Conservation (phyloP, 2,797 vertebrate species). For the Hippoglossus hippoglossus region DNA sequence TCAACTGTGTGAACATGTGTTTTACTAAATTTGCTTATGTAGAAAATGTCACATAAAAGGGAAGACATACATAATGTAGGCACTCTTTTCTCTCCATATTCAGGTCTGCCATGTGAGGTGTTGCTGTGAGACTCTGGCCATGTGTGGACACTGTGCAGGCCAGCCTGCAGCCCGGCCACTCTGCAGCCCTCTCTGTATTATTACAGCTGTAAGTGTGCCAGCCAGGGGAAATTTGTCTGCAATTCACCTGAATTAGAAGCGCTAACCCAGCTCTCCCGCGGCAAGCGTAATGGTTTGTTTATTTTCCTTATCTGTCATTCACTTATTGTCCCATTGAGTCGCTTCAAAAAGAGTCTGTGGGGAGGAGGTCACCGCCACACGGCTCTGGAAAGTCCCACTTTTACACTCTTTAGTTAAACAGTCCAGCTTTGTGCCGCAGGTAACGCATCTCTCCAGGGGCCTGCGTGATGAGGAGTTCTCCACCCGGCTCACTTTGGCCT, state of each 20-base stretch:
- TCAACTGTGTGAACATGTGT: background rate
- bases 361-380: constrained; percentile 35
- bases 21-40: background rate
- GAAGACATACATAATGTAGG: constrained; percentile 12
- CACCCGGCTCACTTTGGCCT: constrained; percentile 14
- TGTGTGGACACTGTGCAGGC: constrained; percentile 77
- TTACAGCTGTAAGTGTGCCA: constrained; percentile 84
- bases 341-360: constrained; percentile 12
- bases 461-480: background rate
- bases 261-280: constrained; percentile 64
- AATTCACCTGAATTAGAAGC: constrained; percentile 85
- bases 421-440: constrained; percentile 40
- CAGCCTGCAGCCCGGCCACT: constrained; percentile 18
- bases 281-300: constrained; percentile 82
- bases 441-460: constrained; percentile 25
- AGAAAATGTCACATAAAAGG: background rate
- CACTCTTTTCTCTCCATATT: constrained; percentile 14
- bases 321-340: constrained; percentile 79
- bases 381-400: constrained; percentile 58
- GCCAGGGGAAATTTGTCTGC: constrained; percentile 79
- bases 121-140: constrained; percentile 38
- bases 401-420: constrained; percentile 48
- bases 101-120: constrained; percentile 58
- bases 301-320: constrained; percentile 86
- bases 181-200: constrained; percentile 72